These are phyloP conservation scores for Argyresthia albistria DNA, from an alignment of 2,888 invertebrate species.

Conservation along the genomic window DNA sequence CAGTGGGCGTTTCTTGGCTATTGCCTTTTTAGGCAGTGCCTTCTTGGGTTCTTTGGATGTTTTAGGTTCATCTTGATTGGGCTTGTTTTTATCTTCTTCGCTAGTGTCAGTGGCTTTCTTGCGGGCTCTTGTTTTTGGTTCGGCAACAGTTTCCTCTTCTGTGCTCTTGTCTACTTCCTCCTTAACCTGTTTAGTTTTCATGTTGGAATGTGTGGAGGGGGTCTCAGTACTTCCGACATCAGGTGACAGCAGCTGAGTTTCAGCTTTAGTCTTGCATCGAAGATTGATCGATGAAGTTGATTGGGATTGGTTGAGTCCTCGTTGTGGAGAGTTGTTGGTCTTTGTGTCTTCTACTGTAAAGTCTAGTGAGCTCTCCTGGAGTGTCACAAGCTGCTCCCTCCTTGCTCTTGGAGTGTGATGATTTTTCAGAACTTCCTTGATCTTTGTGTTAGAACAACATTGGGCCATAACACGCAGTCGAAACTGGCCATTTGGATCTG, in stretches of 20 bases:
- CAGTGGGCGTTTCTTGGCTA: constrained; percentile 56
- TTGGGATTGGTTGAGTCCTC: constrained; percentile 11
- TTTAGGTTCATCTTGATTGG: constrained; percentile 54
- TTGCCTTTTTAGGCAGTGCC: constrained; percentile 43
- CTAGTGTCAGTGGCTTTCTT: constrained; percentile 55
- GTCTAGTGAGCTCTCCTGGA: constrained; percentile 17
- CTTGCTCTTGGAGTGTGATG: constrained; percentile 13
- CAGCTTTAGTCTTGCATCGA: constrained; percentile 1
- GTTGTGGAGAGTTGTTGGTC: constrained; percentile 11
- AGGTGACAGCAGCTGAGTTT: constrained; percentile 36
- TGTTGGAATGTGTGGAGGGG: constrained; percentile 66
- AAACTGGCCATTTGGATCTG: constrained; percentile 45
- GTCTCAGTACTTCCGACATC: constrained; percentile 62
- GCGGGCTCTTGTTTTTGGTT: constrained; percentile 63
- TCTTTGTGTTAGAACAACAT: constrained; percentile 27
- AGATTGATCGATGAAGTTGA: constrained; percentile 24
- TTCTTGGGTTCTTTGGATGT: constrained; percentile 56
- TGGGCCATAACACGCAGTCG: constrained; percentile 29
- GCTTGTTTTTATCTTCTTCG: constrained; percentile 51
- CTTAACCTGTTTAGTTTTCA: constrained; percentile 66
- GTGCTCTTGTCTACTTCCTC: constrained; percentile 57
- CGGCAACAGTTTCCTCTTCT: constrained; percentile 53
- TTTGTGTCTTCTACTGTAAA: constrained; percentile 15
- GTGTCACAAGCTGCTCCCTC: constrained; percentile 21
- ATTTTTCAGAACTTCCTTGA: constrained; percentile 23